Percentiles rank a stretch among this genome's conserved stretches.
These are phyloP conservation scores for Bucco capensis DNA, from an alignment of 2,113 vertebrate genomes.

Conservation along the genomic window DNA sequence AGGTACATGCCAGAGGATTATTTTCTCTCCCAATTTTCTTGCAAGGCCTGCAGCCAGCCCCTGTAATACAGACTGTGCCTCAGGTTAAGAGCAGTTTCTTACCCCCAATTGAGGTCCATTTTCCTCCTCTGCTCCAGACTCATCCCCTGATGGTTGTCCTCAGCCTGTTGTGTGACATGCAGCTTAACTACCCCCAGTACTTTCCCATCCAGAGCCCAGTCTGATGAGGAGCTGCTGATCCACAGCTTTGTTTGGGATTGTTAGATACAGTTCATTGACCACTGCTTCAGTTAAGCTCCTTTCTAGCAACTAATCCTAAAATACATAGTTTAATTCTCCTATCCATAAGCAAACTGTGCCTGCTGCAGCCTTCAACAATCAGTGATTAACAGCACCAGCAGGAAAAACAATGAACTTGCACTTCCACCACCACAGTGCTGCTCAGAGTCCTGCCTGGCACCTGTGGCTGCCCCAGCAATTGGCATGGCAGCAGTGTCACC, in stretches of 20 bases:
- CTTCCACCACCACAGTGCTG: not conserved
- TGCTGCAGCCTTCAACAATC: not conserved
- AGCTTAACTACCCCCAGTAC: not conserved
- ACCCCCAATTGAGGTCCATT: not conserved
- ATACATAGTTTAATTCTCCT: constrained; percentile 54
- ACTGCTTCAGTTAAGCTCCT: constrained; percentile 52
- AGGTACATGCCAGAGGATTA: not conserved
- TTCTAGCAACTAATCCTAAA: constrained; percentile 58
- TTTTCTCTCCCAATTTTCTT: not conserved
- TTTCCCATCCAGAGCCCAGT: not conserved
- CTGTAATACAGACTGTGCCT: not conserved
- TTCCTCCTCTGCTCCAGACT: not conserved
- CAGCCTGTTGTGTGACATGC: not conserved
- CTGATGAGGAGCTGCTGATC: not conserved
- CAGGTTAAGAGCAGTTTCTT: not conserved
- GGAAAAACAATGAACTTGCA: not conserved
- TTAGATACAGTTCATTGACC: constrained; percentile 12
- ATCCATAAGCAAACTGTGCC: constrained; percentile 8
- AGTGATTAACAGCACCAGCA: constrained; percentile 2
- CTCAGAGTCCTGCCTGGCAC: not conserved
- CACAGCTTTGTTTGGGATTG: not conserved
- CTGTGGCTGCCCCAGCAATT: not conserved
- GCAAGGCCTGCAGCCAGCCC: not conserved
- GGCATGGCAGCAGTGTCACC: not conserved
- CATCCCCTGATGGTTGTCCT: not conserved